A percentile compares a stretch with the other conserved stretches of the same genome.
Evolutionary conservation across 2,797 vertebrate genomes (phyloP).

Genomic region (Aeoliscus strigatus): DNA sequence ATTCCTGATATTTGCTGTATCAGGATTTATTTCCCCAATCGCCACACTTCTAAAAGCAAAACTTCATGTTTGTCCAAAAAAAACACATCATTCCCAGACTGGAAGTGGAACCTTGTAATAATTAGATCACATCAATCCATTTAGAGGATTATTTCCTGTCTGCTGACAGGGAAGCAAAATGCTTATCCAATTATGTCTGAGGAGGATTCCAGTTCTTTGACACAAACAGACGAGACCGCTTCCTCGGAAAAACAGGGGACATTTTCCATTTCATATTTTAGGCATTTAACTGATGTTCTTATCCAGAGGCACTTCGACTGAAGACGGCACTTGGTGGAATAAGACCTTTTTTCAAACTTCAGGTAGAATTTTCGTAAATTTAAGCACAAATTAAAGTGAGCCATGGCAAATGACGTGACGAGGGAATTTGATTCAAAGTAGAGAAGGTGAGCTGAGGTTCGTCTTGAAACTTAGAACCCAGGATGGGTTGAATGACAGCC

Average conservation of each 20-base stretch:
- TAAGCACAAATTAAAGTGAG: conserved; percentile 32
- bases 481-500: too few species aligned
- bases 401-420: conserved; percentile 15
- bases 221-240: conserved; percentile 6
- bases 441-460: conserved; percentile 24
- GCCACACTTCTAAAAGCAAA: too few species aligned
- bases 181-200: conserved; percentile 40
- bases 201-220: conserved; percentile 14
- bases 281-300: conserved; percentile 33
- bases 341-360: conserved; percentile 10
- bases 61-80: too few species aligned
- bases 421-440: conserved; percentile 16
- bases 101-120: too few species aligned
- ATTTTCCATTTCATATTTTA: conserved; percentile 25
- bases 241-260: not conserved
- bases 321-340: not conserved
- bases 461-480: conserved; percentile 25
- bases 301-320: conserved; percentile 22
- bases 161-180: conserved; percentile 18
- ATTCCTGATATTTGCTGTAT: too few species aligned
- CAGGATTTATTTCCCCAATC: too few species aligned
- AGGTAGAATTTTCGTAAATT: conserved; percentile 7
- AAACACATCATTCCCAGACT: too few species aligned
- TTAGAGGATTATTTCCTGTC: conserved; percentile 4
- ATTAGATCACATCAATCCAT: conserved; percentile 31